Base-by-base conservation (phyloP, 2,113 vertebrate species). In the Trichechus manatus region DNA sequence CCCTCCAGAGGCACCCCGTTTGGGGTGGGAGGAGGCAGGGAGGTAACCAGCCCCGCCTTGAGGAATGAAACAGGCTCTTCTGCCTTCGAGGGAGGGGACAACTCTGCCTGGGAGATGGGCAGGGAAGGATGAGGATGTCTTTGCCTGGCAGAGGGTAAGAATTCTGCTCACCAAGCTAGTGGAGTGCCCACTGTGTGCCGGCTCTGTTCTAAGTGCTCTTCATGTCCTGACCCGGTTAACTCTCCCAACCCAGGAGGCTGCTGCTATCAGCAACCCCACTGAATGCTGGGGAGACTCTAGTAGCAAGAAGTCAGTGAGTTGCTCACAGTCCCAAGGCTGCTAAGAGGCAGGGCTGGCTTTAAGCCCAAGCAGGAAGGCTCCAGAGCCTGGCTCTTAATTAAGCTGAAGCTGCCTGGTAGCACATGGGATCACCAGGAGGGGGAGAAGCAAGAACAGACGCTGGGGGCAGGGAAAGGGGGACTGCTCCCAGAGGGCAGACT, bases 101-200 rank as follows among this genome's bases (percentile, higher is more conserved):
- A 74, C 10, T 36, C 5, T 63, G 44, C 42, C 22, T 4, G 23
- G 56, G 47, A 27, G 27, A 15, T 6, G 66, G 33, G 6, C 53
- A 1, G 94, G 10, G 10, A 11, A 9, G 9, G 59, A 87, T 53
- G 53, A 56, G 13, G 53, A 15, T 56, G 53, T 56, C 53, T 56
- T 56, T 20, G 14, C 72, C 64, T 9, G 63, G 44, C 14, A 10
- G 31, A 64, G 59, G 68, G 14, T 25, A 44, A 15, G 11, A 0
- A 23, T 42, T 33, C 31, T 17, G 29, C 19, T 5, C 17, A 63
- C 2, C 2, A 0, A 10, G 13, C 72, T 56, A 29, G 7, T 0
- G 0, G 27, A 13, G 79, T 0, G 4, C 31, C 86, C 7, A 3
- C 50, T 2, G 4, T 3, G 13, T 3, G 8, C 59, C 1, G 8